These are phyloP conservation scores for Australoheros facetus DNA, from an alignment of 2,797 vertebrate genomes.

Conservation along the genomic window DNA sequence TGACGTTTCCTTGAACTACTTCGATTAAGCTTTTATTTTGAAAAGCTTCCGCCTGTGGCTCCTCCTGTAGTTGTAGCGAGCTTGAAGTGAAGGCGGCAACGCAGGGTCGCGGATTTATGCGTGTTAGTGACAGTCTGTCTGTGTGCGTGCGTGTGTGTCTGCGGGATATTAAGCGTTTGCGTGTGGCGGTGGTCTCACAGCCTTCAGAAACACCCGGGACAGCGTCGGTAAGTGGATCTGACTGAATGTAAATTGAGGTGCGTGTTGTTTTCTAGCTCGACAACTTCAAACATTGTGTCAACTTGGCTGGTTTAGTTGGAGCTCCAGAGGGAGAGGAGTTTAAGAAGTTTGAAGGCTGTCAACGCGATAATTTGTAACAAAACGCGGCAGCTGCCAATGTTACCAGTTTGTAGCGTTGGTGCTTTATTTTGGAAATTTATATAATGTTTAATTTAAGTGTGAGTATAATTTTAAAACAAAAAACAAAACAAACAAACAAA, in stretches of 20 bases:
- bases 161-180: not conserved
- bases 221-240: slow-evolving; percentile 29
- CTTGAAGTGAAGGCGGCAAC: slow-evolving; percentile 41
- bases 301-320: not conserved
- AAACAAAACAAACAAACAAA: not conserved
- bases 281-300: not conserved
- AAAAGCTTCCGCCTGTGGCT: not conserved
- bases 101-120: not conserved
- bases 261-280: not conserved
- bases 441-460: not conserved
- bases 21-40: slow-evolving; percentile 40
- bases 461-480: not conserved
- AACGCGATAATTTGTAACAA: not conserved
- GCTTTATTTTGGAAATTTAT: not conserved
- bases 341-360: not conserved
- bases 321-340: not conserved
- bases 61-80: rapidly evolving
- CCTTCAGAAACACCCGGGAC: not conserved
- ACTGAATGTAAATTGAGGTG: not conserved
- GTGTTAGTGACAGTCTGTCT: slow-evolving; percentile 7
- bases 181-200: not conserved
- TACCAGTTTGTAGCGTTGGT: rapidly evolving
- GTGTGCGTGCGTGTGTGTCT: not conserved
- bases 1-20: not conserved
- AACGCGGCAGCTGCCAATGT: not conserved